Base-by-base conservation (phyloP, 92 coral and sea anemone genomes). In the Scolanthus callimorphus region DNA sequence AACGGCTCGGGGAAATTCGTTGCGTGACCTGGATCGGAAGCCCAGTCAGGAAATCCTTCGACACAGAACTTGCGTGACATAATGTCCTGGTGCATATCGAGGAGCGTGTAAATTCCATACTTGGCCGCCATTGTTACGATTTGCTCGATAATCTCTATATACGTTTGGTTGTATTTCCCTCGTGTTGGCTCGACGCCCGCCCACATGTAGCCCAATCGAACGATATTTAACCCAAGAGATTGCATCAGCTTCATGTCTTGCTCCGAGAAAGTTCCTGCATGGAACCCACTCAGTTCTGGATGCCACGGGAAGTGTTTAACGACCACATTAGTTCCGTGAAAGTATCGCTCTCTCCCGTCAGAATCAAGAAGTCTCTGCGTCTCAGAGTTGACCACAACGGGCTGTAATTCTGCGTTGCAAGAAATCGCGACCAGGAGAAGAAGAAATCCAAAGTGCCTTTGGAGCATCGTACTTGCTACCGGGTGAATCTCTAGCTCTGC, bases 41-140 rank as follows among this genome's bases (percentile, higher is more conserved):
- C 85, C 98, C 98, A 92, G 55, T 79, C 70, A 3, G 98, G 89
- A 59, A 92, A 88, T 43, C 98, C 96, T 46, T 92, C 98, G 15
- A 88, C 98, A 25, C 98, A 92, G 59, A 92, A 79, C 69, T 76
- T 77, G 29, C 85, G 71, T 17, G 98, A 92, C 84, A 84, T 80
- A 34, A 86, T 96, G 46, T 92, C 98, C 59, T 88, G 98, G 59
- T 92, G 96, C 98, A 92, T 92, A 56, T 92, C 98, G 15, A 92
- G 65, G 31, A 92, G 82, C 22, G 84, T 57, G 47, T 92, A 92
- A 39, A 92, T 88, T 34, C 88, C 98, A 63, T 89, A 84, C 60
- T 88, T 71, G 12, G 82, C 94, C 19, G 96, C 80, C 21, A 82
- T 78, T 17, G 71, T 50, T 6, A 92, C 98, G 51, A 92, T 73